Base-by-base conservation (phyloP, 2,113 vertebrate genomes). In the Spheniscus mendiculus region DNA sequence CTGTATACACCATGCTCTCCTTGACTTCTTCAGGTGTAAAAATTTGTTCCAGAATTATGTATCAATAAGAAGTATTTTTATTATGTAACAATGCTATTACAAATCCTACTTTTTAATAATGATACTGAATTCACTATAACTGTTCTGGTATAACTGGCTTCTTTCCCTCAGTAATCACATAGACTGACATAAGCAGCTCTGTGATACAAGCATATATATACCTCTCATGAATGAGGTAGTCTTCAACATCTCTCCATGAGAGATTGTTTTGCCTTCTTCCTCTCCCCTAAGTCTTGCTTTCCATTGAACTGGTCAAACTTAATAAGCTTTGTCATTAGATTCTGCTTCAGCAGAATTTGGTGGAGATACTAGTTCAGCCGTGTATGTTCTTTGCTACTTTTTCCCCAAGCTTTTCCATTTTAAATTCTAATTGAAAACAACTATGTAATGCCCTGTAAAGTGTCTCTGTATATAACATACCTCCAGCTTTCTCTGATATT, bases 401-500 rank as follows among this genome's bases (percentile, higher is more conserved):
- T 38, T 0, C 34, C 19, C 8, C 42, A 67, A 40, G 34, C 12
- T 91, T 61, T 82, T 87, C 27, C 17, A 55, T 65, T 78, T 58
- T 8, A 42, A 26, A 42, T 56, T 89, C 45, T 32, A 90, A 92
- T 18, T 66, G 20, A 91, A 87, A 91, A 69, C 13, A 58, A 82
- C 36, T 52, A 53, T 1, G 3, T 13, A 80, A 77, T 53, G 12
- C 18, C 26, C 25, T 0, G 1, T 32, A n/a, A 90, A 49, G 13
- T 38, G 11, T 63, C 52, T 50, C 79, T 90, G 85, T 47, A 38
- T 50, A 15, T 45, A 85, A 95, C 97, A 47, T 99, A 99, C 99
- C 99, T 99, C 99, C 82, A 99, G 85, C 97, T 99, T 99, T 96
- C 99, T 99, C 98, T 99, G 99, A 50, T 99, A 99, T 95, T 99